phyloP scores from a whole-genome alignment of 1,140 invertebrate genomes.

The Panagrolaimus sp. region DNA sequence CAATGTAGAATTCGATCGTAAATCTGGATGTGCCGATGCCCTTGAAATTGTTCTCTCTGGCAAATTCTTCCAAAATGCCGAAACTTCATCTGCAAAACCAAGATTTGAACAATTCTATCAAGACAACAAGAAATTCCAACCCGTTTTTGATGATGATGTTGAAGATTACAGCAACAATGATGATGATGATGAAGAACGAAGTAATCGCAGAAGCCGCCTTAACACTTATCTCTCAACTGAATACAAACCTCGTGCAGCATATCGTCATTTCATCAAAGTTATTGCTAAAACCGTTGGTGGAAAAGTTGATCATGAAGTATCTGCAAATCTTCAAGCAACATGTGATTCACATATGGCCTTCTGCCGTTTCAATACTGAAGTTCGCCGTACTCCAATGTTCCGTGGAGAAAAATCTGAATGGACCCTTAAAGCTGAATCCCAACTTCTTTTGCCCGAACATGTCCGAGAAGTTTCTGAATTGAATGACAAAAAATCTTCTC shows the following conservation, averaged over 20 bases:
- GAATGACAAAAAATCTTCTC: too few species aligned
- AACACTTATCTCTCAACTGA: too few species aligned
- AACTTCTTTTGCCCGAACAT: neutral
- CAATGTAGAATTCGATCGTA: constrained; percentile 1
- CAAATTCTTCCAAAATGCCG: neutral
- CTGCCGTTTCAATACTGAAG: neutral
- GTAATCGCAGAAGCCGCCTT: too few species aligned
- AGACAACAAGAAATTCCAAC: neutral
- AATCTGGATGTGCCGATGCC: neutral
- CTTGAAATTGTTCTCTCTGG: neutral
- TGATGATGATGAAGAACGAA: too few species aligned
- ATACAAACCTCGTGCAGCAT: neutral
- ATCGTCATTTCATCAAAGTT: neutral
- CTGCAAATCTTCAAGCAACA: neutral
- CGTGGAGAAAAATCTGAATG: neutral
- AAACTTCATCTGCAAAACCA: neutral
- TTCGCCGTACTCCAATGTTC: neutral
- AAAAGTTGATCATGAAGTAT: neutral
- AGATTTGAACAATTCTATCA: neutral
- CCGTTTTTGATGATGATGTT: neutral
- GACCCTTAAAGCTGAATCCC: neutral
- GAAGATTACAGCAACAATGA: too few species aligned
- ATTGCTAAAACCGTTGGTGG: constrained; percentile 11
- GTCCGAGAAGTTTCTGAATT: too few species aligned
- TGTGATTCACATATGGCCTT: neutral